Percentiles rank a stretch among this genome's conserved stretches.
Evolutionary conservation across 2,888 invertebrate genomes (phyloP).

Genomic region (Athalia rosae): DNA sequence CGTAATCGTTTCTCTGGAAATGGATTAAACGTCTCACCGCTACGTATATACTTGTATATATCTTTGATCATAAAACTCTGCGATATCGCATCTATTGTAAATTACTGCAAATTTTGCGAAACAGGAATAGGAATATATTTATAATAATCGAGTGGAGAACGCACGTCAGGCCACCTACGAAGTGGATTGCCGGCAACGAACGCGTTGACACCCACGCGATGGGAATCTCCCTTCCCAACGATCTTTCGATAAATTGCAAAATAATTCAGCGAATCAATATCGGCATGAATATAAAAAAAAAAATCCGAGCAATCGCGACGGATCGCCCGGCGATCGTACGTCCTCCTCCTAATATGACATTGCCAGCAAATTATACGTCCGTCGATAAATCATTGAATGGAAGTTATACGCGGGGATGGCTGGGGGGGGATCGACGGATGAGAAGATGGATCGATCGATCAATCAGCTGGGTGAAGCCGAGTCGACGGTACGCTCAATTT

Average conservation of each 20-base stretch:
- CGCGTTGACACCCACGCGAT: too few relatives aligned
- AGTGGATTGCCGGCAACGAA: conserved; percentile 21
- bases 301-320: too few relatives aligned
- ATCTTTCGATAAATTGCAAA: too few relatives aligned
- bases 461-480: neutral
- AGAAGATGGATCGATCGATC: conserved; percentile 1
- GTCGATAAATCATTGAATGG: neutral
- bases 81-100: neutral
- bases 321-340: too few relatives aligned
- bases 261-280: too few relatives aligned
- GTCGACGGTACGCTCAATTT: neutral
- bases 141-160: conserved; percentile 3
- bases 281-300: too few relatives aligned
- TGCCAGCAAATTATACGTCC: neutral
- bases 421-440: neutral
- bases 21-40: too few relatives aligned
- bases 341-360: too few relatives aligned
- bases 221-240: too few relatives aligned
- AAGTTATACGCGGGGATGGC: too few relatives aligned
- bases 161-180: conserved; percentile 39
- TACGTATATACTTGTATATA: too few relatives aligned
- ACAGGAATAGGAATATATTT: neutral
- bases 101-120: neutral
- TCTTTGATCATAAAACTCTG: neutral
- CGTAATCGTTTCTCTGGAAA: too few relatives aligned